phyloP scores from a whole-genome alignment of 2,888 invertebrate genomes.

The Netelia fuscicornis region DNA sequence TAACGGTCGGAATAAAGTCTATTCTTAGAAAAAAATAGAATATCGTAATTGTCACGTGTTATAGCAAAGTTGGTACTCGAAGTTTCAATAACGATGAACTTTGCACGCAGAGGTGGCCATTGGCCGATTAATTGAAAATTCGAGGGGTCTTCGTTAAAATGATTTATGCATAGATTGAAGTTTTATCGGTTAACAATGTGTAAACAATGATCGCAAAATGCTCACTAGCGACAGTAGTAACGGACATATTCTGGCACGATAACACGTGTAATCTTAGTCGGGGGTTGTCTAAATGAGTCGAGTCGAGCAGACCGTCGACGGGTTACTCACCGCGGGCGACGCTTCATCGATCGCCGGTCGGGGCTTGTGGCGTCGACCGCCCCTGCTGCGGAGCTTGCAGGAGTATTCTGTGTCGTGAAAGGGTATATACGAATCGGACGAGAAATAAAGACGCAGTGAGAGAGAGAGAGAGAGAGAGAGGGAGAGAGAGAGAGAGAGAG shows the following conservation, averaged over 20 bases:
- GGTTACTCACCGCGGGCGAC: constrained; percentile 83
- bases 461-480: constrained; percentile 49
- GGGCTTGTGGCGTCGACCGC: constrained; percentile 74
- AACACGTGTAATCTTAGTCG: constrained; percentile 18
- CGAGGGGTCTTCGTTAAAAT: too few species aligned
- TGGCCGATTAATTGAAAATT: too few species aligned
- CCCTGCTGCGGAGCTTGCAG: constrained; percentile 71
- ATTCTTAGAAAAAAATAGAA: too few species aligned
- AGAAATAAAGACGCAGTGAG: constrained; percentile 52
- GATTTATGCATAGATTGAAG: too few species aligned
- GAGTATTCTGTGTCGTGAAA: constrained; percentile 73
- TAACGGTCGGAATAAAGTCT: too few species aligned
- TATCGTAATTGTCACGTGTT: too few species aligned
- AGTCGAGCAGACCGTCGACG: constrained; percentile 73
- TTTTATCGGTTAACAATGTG: neutral
- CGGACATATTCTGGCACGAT: constrained; percentile 11
- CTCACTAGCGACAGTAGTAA: neutral
- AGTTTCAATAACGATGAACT: too few species aligned
- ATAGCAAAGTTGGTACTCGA: too few species aligned
- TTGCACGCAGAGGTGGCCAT: too few species aligned
- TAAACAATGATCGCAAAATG: neutral
- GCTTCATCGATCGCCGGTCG: constrained; percentile 82
- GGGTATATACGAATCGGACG: constrained; percentile 64
- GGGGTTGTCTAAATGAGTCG: constrained; percentile 52
- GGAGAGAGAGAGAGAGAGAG: constrained; percentile 6